Conservation (phyloP, 2,113 vertebrate genomes). For the Poeciliopsis turrubarensis region DNA sequence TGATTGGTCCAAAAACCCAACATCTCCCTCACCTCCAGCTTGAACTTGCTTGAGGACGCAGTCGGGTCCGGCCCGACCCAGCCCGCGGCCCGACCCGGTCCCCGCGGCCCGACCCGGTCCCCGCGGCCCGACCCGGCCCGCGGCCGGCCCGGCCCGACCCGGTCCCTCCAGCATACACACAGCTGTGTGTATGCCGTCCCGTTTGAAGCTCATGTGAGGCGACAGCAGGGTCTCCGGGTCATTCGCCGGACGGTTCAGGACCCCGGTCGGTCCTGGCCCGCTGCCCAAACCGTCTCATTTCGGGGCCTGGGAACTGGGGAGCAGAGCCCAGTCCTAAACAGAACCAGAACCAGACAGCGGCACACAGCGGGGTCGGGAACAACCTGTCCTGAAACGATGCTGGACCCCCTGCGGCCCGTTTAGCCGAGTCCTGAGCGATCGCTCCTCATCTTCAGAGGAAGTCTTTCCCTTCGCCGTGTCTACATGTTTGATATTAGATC, state of each 20-base stretch:
- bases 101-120: constrained; percentile 1
- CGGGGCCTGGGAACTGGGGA: not conserved
- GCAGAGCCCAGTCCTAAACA: not conserved
- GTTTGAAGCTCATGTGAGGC: constrained; percentile 44
- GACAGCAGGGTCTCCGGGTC: constrained; percentile 63
- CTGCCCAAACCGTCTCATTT: constrained; percentile 44
- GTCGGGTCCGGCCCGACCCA: not conserved
- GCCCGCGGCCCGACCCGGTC: not conserved
- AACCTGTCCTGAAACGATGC: not conserved
- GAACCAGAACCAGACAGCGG: not conserved
- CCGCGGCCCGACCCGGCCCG: constrained; percentile 4
- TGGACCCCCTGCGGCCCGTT: not conserved
- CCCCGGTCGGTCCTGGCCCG: constrained; percentile 33
- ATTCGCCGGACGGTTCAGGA: constrained; percentile 45
- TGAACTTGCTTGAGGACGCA: not conserved
- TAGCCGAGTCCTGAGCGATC: not conserved
- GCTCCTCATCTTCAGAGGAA: not conserved
- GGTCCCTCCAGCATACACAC: not conserved
- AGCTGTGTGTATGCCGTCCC: not conserved
- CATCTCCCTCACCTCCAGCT: not conserved
- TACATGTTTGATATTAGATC: too few relatives aligned
- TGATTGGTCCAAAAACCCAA: constrained; percentile 28
- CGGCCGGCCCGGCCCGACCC: constrained; percentile 4
- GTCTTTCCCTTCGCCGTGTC: too few relatives aligned
- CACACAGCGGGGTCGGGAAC: not conserved